These are phyloP conservation scores for Thymelicus acteon DNA, from an alignment of 2,888 invertebrate genomes.

Conservation along the genomic window DNA sequence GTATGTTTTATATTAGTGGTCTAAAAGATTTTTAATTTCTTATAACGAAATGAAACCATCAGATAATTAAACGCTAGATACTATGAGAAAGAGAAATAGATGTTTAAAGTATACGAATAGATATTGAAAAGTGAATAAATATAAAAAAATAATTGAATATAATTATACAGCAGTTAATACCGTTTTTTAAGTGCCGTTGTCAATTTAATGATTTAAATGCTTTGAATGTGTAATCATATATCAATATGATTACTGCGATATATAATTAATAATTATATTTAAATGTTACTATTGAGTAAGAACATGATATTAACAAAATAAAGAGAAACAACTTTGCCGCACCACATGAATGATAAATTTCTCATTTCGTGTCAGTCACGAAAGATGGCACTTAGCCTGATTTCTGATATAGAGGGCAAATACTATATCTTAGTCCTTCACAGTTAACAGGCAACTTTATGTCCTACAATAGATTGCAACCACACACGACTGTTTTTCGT, in stretches of 20 bases:
- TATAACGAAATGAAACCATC: not conserved
- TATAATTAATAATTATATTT: too few relatives aligned
- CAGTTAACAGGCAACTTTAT: not conserved
- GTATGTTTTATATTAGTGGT: not conserved
- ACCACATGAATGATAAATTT: conserved; percentile 10
- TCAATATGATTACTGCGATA: too few relatives aligned
- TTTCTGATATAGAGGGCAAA: conserved; percentile 1
- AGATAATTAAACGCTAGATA: too few relatives aligned
- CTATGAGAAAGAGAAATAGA: too few relatives aligned
- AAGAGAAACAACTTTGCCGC: not conserved
- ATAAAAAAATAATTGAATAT: not conserved
- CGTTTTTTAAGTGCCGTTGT: too few relatives aligned
- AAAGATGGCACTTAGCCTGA: conserved; percentile 20
- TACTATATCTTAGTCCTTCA: not conserved
- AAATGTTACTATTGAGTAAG: too few relatives aligned
- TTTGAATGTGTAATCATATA: too few relatives aligned
- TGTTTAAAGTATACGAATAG: too few relatives aligned
- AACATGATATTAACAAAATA: not conserved
- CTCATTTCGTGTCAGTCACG: conserved; percentile 12
- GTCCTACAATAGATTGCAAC: too few relatives aligned
- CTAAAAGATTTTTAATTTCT: not conserved
- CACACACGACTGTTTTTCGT: too few relatives aligned
- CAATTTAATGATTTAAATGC: too few relatives aligned
- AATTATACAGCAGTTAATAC: too few relatives aligned
- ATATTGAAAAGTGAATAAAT: not conserved